These are phyloP conservation scores for Arremon aurantiirostris DNA, from an alignment of 2,797 vertebrate species.

Conservation along the genomic window DNA sequence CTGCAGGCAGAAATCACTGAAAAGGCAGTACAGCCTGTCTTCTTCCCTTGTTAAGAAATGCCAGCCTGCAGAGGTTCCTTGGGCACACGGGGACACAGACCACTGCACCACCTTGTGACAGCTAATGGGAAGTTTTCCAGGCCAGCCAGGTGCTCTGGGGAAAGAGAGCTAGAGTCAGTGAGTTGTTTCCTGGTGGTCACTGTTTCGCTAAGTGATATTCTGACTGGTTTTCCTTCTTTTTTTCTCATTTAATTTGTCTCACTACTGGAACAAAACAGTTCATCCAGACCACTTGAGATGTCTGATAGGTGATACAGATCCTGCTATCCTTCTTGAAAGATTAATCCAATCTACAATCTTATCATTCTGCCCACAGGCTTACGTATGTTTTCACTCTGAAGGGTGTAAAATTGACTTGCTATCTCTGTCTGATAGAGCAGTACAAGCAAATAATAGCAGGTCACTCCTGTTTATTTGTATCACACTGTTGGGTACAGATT, in stretches of 20 bases:
- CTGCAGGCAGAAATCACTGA: not conserved
- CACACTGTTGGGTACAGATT: not conserved
- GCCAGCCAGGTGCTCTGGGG: not conserved
- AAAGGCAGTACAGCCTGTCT: not conserved
- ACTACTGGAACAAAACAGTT: not conserved
- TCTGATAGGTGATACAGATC: constrained; percentile 4
- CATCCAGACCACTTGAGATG: constrained; percentile 4
- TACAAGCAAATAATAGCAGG: constrained; percentile 1
- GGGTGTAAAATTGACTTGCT: constrained; percentile 37
- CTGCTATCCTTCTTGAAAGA: not conserved
- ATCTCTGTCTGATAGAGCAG: not conserved
- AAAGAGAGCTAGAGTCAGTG: not conserved
- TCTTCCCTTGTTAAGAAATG: not conserved
- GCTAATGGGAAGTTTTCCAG: rapidly evolving
- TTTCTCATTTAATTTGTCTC: not conserved
- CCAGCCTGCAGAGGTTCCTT: not conserved
- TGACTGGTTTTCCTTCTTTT: not conserved
- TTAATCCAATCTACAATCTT: constrained; percentile 16
- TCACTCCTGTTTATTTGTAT: constrained; percentile 33
- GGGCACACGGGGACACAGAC: rapidly evolving
- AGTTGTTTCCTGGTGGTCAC: not conserved
- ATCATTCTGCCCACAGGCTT: not conserved
- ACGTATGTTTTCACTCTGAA: constrained; percentile 4
- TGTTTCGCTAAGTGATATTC: not conserved
- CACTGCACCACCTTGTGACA: not conserved